These are phyloP conservation scores for Stomatorhinus walkeri DNA, from an alignment of 2,797 vertebrate genomes.

Conservation along the genomic window DNA sequence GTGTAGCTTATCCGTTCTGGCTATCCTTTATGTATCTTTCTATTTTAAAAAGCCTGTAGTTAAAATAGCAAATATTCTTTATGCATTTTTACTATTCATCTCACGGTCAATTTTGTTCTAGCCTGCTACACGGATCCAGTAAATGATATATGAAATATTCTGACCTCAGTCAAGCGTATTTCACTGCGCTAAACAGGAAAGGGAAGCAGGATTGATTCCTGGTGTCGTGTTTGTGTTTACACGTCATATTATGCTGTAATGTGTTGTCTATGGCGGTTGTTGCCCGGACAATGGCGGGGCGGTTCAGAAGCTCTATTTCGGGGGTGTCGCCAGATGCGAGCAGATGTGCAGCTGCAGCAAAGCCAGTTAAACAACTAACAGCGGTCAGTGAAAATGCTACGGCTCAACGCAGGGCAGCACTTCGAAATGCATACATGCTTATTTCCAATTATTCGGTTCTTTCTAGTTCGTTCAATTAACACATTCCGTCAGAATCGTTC, in stretches of 20 bases:
- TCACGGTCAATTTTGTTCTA: neutral
- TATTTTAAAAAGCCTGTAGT: neutral
- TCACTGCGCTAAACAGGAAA: neutral
- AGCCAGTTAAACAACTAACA: neutral
- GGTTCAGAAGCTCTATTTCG: neutral
- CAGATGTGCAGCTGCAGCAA: neutral
- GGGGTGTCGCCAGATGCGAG: neutral
- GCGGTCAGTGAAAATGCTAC: neutral
- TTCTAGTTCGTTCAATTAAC: neutral
- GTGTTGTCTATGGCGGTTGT: neutral
- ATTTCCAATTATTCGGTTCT: neutral
- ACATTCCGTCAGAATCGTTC: neutral
- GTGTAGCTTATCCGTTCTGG: neutral
- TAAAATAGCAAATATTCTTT: neutral
- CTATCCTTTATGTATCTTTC: neutral
- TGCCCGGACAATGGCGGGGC: neutral
- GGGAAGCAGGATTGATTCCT: neutral
- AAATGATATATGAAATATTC: neutral
- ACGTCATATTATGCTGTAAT: neutral
- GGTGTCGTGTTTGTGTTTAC: neutral
- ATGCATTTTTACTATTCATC: neutral
- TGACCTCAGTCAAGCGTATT: neutral
- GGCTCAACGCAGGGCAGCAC: neutral
- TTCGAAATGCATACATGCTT: neutral
- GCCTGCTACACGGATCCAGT: neutral